Conservation (phyloP, 2,113 vertebrate species). For the Chloropsis cyanopogon region DNA sequence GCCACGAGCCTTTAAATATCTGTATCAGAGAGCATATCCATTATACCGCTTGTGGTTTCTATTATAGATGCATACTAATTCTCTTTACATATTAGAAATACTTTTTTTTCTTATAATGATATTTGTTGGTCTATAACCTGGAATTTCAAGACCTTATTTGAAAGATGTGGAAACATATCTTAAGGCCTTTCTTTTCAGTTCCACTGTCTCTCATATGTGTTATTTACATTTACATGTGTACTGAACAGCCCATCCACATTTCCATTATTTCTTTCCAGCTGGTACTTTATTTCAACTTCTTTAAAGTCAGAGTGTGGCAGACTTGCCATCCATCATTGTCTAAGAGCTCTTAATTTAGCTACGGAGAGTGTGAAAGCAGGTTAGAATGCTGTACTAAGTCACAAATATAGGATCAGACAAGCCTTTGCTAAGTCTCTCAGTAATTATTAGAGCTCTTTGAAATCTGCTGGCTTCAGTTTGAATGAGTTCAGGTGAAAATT, state of each 20-base stretch:
- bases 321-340: slow-evolving; percentile 20
- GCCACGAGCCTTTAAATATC: background rate
- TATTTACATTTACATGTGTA: slow-evolving; percentile 10
- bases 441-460: slow-evolving; percentile 48
- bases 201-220: background rate
- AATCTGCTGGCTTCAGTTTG: slow-evolving; percentile 22
- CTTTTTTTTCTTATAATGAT: background rate
- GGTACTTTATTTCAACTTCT: slow-evolving; percentile 51
- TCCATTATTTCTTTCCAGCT: slow-evolving; percentile 13
- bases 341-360: slow-evolving; percentile 11
- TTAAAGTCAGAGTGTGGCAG: slow-evolving; percentile 14
- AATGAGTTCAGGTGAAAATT: slow-evolving; percentile 41
- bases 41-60: background rate
- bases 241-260: slow-evolving; percentile 4
- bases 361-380: background rate
- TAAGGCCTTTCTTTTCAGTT: background rate
- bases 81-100: background rate
- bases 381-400: background rate
- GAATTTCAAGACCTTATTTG: background rate
- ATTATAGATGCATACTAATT: background rate
- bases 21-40: background rate
- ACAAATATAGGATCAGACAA: slow-evolving; percentile 43
- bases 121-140: background rate
- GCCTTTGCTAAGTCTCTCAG: slow-evolving; percentile 33
- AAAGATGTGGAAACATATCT: background rate